Conservation (phyloP, 1,140 invertebrate genomes). For the Atta texana region DNA sequence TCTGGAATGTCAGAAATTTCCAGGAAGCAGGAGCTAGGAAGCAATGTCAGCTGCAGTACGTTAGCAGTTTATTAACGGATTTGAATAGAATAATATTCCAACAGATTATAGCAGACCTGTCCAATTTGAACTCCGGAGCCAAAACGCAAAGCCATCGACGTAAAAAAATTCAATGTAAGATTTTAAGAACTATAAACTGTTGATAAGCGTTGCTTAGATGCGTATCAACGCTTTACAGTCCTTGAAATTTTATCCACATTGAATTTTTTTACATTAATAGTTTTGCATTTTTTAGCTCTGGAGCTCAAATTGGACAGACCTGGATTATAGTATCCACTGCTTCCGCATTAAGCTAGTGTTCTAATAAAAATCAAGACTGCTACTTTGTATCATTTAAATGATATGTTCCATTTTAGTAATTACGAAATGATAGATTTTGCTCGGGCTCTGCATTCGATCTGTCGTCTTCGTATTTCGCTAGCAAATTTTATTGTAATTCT, state of each 20-base stretch:
- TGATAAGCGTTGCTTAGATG: too few species aligned
- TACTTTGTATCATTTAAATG: background rate
- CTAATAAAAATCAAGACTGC: background rate
- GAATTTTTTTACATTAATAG: too few species aligned
- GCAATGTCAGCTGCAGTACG: background rate
- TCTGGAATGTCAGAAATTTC: background rate
- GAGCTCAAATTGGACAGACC: too few species aligned
- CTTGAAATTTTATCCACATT: too few species aligned
- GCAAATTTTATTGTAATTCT: background rate
- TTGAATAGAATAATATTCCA: background rate
- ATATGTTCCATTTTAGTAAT: background rate
- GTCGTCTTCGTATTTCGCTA: background rate
- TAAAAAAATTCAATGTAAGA: too few species aligned
- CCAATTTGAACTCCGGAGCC: too few species aligned
- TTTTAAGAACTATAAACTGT: too few species aligned
- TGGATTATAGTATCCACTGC: background rate
- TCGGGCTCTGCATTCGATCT: background rate
- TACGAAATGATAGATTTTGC: background rate
- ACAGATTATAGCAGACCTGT: background rate
- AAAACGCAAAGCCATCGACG: too few species aligned
- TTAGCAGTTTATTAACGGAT: background rate
- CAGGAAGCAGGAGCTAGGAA: background rate
- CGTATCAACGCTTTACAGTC: too few species aligned
- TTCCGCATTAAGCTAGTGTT: background rate
- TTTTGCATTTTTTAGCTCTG: too few species aligned